A percentile compares a stretch with the other conserved stretches of the same genome.
phyloP scores from a whole-genome alignment of 2,888 invertebrate species.

The Nudaria mundana region DNA sequence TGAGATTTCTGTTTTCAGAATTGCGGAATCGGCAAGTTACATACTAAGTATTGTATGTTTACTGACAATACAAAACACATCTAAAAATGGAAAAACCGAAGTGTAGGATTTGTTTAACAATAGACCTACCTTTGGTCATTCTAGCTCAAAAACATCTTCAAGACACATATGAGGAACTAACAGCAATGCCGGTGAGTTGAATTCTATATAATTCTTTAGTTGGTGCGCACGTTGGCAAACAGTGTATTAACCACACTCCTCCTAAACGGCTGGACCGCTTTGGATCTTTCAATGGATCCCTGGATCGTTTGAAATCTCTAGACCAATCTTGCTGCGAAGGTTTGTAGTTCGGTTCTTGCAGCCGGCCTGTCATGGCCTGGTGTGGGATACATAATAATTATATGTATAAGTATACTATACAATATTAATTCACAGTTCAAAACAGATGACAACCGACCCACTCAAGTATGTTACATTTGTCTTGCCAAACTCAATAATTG shows the following conservation, averaged over 20 bases:
- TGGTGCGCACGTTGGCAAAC: too few relatives aligned
- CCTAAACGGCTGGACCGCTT: too few relatives aligned
- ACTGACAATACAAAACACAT: neutral
- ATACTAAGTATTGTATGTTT: neutral
- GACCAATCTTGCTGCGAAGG: too few relatives aligned
- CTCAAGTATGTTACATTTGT: constrained; percentile 1
- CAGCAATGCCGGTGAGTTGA: neutral
- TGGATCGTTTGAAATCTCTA: too few relatives aligned
- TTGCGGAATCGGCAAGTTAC: neutral
- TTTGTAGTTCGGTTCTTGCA: too few relatives aligned
- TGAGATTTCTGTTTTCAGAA: too few relatives aligned
- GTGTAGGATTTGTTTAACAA: neutral
- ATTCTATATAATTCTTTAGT: neutral
- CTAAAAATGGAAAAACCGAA: neutral
- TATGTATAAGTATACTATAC: too few relatives aligned
- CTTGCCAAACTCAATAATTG: neutral
- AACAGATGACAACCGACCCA: neutral
- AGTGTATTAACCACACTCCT: too few relatives aligned
- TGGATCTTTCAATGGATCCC: too few relatives aligned
- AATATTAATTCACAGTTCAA: neutral
- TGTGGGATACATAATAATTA: too few relatives aligned
- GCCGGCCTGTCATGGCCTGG: too few relatives aligned
- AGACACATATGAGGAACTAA: neutral
- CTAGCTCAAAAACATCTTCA: neutral
- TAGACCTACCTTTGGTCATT: neutral